phyloP scores from a whole-genome alignment of 2,113 vertebrate genomes.

The Xiphorhynchus elegans region DNA sequence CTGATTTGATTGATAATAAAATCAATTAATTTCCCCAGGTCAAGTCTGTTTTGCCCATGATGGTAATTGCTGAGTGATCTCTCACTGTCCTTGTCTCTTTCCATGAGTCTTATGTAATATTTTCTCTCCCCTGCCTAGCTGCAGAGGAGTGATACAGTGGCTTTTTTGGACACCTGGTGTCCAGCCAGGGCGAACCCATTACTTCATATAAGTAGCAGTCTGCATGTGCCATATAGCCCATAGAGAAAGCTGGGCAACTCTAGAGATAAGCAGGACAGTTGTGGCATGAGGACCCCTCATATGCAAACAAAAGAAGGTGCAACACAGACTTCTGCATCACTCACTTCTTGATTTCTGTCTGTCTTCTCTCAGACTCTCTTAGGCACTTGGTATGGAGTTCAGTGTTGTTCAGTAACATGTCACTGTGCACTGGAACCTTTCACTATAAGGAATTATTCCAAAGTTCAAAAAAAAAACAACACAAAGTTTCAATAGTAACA shows the following conservation, averaged over 20 bases:
- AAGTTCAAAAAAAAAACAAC: neutral
- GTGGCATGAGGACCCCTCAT: neutral
- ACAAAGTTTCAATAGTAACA: neutral
- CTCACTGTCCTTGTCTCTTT: neutral
- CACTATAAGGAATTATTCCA: neutral
- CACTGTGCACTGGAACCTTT: neutral
- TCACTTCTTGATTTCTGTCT: neutral
- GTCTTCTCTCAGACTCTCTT: neutral
- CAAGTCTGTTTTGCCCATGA: neutral
- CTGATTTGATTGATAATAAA: neutral
- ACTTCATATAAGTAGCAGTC: neutral
- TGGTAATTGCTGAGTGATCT: neutral
- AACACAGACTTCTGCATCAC: neutral
- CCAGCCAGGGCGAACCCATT: neutral
- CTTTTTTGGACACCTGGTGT: neutral
- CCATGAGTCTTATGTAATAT: accelerated
- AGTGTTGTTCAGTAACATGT: neutral
- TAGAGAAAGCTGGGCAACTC: neutral
- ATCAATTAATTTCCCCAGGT: neutral
- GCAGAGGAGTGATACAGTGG: neutral
- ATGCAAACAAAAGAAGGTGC: neutral
- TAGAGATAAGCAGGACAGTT: neutral
- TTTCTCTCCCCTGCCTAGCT: neutral
- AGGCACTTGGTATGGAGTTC: neutral
- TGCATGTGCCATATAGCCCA: accelerated